phyloP scores from a whole-genome alignment of 1,140 invertebrate genomes.

The Rhagoletis pomonella region DNA sequence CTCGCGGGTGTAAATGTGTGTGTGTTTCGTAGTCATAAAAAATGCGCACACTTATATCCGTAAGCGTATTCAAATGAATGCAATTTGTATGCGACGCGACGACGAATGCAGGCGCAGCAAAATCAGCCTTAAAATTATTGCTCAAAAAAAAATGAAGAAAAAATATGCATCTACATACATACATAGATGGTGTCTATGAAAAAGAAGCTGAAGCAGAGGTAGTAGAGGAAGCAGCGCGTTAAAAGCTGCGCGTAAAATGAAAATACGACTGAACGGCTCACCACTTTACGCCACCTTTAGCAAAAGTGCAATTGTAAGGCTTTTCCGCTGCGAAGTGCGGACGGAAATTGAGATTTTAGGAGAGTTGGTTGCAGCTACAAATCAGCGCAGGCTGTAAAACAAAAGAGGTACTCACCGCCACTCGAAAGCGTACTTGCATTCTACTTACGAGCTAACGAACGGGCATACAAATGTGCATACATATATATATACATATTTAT shows the following conservation, averaged over 20 bases:
- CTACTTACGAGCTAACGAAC: too few species aligned
- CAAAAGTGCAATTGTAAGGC: background rate
- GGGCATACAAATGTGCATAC: too few species aligned
- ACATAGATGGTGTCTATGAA: background rate
- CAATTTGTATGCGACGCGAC: constrained; percentile 57
- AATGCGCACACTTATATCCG: constrained; percentile 54
- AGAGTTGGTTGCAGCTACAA: constrained; percentile 20
- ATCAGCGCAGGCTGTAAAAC: constrained; percentile 20
- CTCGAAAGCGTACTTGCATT: too few species aligned
- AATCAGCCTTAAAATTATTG: constrained; percentile 41
- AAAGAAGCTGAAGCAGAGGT: background rate
- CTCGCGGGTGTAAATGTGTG: background rate
- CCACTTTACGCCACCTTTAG: background rate
- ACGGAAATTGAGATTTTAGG: background rate
- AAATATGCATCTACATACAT: background rate
- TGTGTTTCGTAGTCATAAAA: background rate
- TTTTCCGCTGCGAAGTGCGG: background rate
- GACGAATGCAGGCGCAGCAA: constrained; percentile 33
- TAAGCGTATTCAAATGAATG: constrained; percentile 58
- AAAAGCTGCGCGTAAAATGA: background rate
- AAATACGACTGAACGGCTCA: background rate
- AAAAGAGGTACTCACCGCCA: background rate
- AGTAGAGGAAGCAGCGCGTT: background rate
- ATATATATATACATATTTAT: background rate
- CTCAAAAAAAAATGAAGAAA: background rate